Evolutionary conservation across 2,797 vertebrate genomes (phyloP).

Genomic region (Staurois parvus): DNA sequence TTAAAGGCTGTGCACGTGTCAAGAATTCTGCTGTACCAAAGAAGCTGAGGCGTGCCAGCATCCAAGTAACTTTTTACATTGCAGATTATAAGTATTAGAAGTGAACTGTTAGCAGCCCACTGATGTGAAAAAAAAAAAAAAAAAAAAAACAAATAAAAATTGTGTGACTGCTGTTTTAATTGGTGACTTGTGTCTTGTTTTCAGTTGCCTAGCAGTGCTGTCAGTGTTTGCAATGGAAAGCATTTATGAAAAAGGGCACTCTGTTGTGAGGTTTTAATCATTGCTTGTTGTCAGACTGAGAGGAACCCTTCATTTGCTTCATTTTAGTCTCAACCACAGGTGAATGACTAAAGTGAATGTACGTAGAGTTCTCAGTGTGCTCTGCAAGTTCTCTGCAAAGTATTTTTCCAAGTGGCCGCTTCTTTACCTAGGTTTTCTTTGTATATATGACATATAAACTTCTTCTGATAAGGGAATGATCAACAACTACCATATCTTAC

Average conservation of each 20-base stretch:
- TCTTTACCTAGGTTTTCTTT: not conserved
- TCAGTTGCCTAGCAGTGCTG: slow-evolving; percentile 37
- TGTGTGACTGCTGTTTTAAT: slow-evolving; percentile 47
- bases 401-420: not conserved
- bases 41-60: not conserved
- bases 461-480: too few species aligned
- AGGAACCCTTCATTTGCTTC: slow-evolving; percentile 3
- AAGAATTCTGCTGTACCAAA: not conserved
- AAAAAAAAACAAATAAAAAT: slow-evolving; percentile 29
- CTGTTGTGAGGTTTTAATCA: slow-evolving; percentile 32
- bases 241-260: slow-evolving; percentile 11
- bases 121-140: slow-evolving; percentile 27
- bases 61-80: slow-evolving; percentile 28
- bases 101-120: slow-evolving; percentile 20
- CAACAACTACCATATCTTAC: not conserved
- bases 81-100: slow-evolving; percentile 29
- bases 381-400: not conserved
- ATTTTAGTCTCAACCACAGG: slow-evolving; percentile 31
- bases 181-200: slow-evolving; percentile 23
- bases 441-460: too few species aligned
- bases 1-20: slow-evolving; percentile 6
- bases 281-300: slow-evolving; percentile 20
- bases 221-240: slow-evolving; percentile 27
- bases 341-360: slow-evolving; percentile 7
- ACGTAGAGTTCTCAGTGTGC: not conserved